These are phyloP conservation scores for Cephalophus harveyi DNA, from an alignment of 2,113 vertebrate species.

Conservation along the genomic window DNA sequence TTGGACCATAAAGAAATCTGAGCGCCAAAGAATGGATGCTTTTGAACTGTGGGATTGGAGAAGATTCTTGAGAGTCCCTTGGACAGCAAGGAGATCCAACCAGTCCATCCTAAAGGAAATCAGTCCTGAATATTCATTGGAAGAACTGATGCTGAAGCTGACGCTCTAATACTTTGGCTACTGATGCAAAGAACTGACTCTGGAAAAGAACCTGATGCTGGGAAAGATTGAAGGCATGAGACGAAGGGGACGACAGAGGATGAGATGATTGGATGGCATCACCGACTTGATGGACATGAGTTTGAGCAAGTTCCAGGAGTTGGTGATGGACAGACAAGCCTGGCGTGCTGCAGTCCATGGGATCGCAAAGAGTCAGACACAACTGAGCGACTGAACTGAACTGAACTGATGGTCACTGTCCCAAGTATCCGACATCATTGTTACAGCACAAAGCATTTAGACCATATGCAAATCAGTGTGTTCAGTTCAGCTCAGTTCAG, in stretches of 20 bases:
- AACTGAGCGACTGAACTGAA: not conserved
- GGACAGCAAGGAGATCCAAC: not conserved
- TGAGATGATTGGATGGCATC: not conserved
- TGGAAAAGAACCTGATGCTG: not conserved
- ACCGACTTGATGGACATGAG: not conserved
- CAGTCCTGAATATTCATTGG: not conserved
- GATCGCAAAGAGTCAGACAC: not conserved
- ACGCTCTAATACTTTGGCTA: not conserved
- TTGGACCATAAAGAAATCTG: not conserved
- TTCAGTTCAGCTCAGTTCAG: no score
- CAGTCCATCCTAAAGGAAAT: not conserved
- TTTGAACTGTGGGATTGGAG: not conserved
- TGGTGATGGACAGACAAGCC: not conserved
- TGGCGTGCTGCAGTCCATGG: not conserved
- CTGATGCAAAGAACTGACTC: not conserved
- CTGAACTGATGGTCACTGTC: not conserved
- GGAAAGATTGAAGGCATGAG: not conserved
- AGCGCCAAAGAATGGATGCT: not conserved
- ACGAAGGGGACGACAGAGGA: not conserved
- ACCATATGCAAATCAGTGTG: rapidly evolving
- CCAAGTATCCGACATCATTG: no score
- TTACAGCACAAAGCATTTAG: no score
- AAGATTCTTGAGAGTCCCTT: not conserved
- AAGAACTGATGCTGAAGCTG: not conserved
- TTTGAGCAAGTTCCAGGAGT: not conserved